phyloP scores from a whole-genome alignment of 53 echinoderm and acorn worm species.

The Holothuria scabra region DNA sequence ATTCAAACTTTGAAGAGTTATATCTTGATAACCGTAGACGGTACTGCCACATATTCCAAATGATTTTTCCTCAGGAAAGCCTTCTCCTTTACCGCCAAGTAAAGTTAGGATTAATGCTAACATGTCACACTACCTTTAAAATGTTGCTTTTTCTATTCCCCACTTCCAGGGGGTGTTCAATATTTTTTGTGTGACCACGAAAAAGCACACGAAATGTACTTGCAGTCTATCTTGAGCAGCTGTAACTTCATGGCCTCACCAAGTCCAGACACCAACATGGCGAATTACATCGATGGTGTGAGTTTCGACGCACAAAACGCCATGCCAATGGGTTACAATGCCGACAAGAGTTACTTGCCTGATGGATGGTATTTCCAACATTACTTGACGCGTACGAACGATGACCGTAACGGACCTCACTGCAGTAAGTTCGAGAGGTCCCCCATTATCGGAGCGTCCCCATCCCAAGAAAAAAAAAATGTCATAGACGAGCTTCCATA shows the following conservation, averaged over 20 bases:
- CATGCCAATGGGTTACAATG: conserved; percentile 38
- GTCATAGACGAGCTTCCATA: too few species aligned
- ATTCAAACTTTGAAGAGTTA: too few species aligned
- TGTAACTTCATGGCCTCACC: conserved; percentile 51
- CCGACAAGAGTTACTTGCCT: background rate
- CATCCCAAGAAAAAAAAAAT: too few species aligned
- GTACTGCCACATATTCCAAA: too few species aligned
- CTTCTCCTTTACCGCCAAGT: too few species aligned
- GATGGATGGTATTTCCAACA: conserved; percentile 28
- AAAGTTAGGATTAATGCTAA: too few species aligned
- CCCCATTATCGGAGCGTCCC: too few species aligned
- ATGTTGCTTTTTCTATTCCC: background rate
- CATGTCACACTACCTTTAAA: too few species aligned
- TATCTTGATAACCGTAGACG: too few species aligned
- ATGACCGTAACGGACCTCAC: background rate
- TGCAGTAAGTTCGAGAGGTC: conserved; percentile 23
- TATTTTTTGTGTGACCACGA: conserved; percentile 84
- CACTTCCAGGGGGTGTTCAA: conserved; percentile 62
- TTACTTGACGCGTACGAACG: conserved; percentile 39
- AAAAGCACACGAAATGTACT: conserved; percentile 74
- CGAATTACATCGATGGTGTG: conserved; percentile 3
- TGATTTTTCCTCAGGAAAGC: too few species aligned
- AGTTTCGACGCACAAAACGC: background rate
- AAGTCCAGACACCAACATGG: background rate
- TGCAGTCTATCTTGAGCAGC: conserved; percentile 72